These are phyloP conservation scores for Galeruca laticollis DNA, from an alignment of 2,888 invertebrate species.

Conservation along the genomic window DNA sequence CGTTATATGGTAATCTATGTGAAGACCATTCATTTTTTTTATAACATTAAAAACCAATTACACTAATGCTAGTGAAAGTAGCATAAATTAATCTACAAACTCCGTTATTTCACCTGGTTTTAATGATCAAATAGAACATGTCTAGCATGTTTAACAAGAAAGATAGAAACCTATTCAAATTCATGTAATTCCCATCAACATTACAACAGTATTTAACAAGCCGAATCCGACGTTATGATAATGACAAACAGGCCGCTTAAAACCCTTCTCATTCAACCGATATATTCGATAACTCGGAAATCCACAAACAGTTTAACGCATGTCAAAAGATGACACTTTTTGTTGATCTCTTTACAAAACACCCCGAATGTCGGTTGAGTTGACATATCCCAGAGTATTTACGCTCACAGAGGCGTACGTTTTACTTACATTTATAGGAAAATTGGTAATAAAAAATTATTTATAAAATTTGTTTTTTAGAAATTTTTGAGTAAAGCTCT, in stretches of 20 bases:
- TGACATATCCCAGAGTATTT: constrained; percentile 19
- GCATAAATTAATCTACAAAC: too few relatives aligned
- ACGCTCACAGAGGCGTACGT: constrained; percentile 28
- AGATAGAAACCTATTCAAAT: not conserved
- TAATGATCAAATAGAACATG: not conserved
- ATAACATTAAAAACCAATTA: too few relatives aligned
- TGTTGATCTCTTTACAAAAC: constrained; percentile 51
- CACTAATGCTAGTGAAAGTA: too few relatives aligned
- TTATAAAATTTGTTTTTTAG: too few relatives aligned
- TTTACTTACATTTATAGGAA: too few relatives aligned
- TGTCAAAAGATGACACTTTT: constrained; percentile 62
- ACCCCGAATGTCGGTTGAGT: constrained; percentile 45
- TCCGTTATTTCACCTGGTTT: too few relatives aligned
- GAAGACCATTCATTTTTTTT: too few relatives aligned
- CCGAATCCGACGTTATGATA: constrained; percentile 8
- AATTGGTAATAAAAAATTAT: not conserved
- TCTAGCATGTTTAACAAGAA: not conserved
- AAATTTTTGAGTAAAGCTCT: too few relatives aligned
- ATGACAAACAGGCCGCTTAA: constrained; percentile 37
- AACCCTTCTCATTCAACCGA: constrained; percentile 50
- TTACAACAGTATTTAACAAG: constrained; percentile 8
- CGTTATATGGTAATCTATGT: too few relatives aligned
- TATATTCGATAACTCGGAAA: constrained; percentile 51
- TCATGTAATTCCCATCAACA: constrained; percentile 8
- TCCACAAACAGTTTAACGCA: constrained; percentile 62